Conservation (phyloP, 2,888 invertebrate species). For the Griposia aprilina region DNA sequence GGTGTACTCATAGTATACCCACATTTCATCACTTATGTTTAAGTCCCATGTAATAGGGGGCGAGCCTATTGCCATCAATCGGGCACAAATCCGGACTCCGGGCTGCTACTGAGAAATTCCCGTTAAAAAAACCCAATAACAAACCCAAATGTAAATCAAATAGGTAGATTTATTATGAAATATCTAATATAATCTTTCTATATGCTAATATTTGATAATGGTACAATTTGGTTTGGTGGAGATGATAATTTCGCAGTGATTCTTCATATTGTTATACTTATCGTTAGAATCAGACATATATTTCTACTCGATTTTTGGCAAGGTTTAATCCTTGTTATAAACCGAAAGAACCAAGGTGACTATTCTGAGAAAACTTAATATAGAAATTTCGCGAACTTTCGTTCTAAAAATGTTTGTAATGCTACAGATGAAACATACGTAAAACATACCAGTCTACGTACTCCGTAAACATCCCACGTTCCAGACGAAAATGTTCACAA, state of each 20-base stretch:
- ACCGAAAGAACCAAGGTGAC: neutral
- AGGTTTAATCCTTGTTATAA: neutral
- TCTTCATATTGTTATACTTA: neutral
- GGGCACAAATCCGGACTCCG: neutral
- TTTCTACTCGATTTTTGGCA: neutral
- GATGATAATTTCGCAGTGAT: neutral
- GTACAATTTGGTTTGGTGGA: too few relatives aligned
- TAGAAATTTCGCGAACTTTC: neutral
- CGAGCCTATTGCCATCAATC: neutral
- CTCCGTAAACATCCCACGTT: slow-evolving; percentile 49
- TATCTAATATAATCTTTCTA: too few relatives aligned
- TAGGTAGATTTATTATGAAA: too few relatives aligned
- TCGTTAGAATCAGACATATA: neutral
- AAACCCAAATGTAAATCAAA: too few relatives aligned
- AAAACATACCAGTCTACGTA: neutral
- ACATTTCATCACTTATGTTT: too few relatives aligned
- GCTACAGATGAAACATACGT: slow-evolving; percentile 19
- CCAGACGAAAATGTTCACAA: slow-evolving; percentile 41
- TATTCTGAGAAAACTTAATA: slow-evolving; percentile 5
- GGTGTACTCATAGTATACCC: neutral
- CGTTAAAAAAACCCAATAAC: too few relatives aligned
- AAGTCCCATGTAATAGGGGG: neutral
- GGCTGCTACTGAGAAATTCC: too few relatives aligned
- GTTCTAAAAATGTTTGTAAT: slow-evolving; percentile 10
- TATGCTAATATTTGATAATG: neutral